phyloP scores from a whole-genome alignment of 2,888 invertebrate genomes.

The Capitulum mitella region DNA sequence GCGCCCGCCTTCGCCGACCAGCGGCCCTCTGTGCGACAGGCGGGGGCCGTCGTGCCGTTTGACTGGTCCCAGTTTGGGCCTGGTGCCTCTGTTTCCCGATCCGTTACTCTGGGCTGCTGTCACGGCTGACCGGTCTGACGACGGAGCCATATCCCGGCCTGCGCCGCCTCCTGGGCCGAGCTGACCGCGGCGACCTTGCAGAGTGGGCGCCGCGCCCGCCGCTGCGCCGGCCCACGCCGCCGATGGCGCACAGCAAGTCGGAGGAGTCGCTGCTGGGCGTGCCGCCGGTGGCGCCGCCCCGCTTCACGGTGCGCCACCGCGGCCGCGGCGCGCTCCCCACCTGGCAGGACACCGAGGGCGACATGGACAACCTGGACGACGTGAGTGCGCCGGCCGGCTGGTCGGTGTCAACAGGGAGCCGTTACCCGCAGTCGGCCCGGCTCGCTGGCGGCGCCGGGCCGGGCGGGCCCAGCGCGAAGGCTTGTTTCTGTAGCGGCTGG shows the following conservation, averaged over 20 bases:
- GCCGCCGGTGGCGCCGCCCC: constrained; percentile 47
- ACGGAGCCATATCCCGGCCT: too few species aligned
- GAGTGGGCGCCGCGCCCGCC: constrained; percentile 26
- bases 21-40: too few species aligned
- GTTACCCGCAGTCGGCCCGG: constrained; percentile 8
- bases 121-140: too few species aligned
- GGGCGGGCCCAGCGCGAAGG: too few species aligned
- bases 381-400: constrained; percentile 49
- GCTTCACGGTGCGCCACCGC: constrained; percentile 61
- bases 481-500: too few species aligned
- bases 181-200: background rate
- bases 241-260: constrained; percentile 29
- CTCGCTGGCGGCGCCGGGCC: too few species aligned
- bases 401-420: background rate
- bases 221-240: constrained; percentile 27
- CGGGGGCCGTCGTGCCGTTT: too few species aligned
- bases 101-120: too few species aligned
- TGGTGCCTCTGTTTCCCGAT: too few species aligned
- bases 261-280: constrained; percentile 54
- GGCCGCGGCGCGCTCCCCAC: constrained; percentile 70
- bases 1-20: too few species aligned
- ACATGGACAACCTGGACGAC: constrained; percentile 86
- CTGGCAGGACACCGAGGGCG: constrained; percentile 70
- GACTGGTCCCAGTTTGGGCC: too few species aligned
- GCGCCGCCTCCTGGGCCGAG: too few species aligned